Evolutionary conservation across 2,888 invertebrate species (phyloP).

Genomic region (Chrysina gloriosa): DNA sequence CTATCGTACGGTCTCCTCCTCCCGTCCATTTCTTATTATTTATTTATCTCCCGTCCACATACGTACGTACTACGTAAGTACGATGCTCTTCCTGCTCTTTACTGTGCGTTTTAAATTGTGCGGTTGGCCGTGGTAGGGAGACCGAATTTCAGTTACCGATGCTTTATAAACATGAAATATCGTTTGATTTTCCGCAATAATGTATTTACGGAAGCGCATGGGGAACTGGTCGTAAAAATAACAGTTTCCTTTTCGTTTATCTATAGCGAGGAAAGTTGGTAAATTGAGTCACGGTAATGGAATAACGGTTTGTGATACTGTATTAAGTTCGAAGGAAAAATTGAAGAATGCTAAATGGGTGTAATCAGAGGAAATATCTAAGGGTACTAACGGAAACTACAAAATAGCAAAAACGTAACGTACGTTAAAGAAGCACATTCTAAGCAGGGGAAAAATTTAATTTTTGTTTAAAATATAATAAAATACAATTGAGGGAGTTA

Average conservation of each 20-base stretch:
- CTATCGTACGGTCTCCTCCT: conserved; percentile 5
- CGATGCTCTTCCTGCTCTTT: not conserved
- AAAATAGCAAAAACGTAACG: too few species aligned
- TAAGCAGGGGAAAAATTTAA: too few species aligned
- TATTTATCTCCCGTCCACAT: conserved; percentile 24
- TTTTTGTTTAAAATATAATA: too few species aligned
- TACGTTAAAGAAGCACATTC: too few species aligned
- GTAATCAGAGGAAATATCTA: too few species aligned
- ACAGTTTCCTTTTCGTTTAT: not conserved
- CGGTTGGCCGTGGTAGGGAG: not conserved
- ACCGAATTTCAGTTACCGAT: conserved; percentile 8
- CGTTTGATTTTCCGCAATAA: conserved; percentile 47
- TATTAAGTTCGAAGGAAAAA: too few species aligned
- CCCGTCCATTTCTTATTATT: conserved; percentile 32
- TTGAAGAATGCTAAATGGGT: not conserved
- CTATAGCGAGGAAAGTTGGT: not conserved
- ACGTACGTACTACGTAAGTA: not conserved
- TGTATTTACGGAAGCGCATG: conserved; percentile 42
- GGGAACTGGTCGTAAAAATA: conserved; percentile 22
- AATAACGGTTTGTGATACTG: not conserved
- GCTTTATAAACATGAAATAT: conserved; percentile 47
- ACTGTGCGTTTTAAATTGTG: conserved; percentile 21
- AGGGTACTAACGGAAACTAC: too few species aligned
- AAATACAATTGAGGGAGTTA: too few species aligned
- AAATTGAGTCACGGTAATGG: too few species aligned